Evolutionary conservation across 1,140 invertebrate species (phyloP), one percentile per base, ranked within the genome.

Genomic region (Vollenhovia emeryi): DNA sequence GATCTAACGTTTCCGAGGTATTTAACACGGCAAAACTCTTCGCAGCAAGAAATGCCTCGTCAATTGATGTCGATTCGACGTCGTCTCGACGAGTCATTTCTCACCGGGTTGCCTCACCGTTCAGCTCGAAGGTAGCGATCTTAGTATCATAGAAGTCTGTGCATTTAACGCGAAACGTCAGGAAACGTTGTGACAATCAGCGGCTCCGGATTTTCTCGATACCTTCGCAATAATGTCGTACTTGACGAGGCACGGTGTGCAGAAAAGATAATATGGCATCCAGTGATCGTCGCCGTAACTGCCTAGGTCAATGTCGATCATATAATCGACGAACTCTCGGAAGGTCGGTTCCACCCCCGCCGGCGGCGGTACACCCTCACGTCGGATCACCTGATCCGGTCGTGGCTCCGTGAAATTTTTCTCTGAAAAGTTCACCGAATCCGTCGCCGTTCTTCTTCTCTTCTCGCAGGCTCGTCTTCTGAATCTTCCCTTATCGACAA

Each of bases 211-310:
- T 79, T 2, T 9, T 48, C 24, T 21, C 3, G 30, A 52, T 40
- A 78, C 87, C 96, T 96, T 97, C 66, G 97, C 96, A 52, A 96
- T 94, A 79, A 96, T 93, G 4, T 94, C 88, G 64, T 95, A 95
- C 50, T 93, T 87, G 6, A 95, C 71, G 13, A 89, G 75, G 68
- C 95, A 95, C 6, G 95, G 94, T 0, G 93, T 92, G 78, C 95
- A 95, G 79, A 93, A 93, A 5, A 94, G 83, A 86, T 94, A 94
- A 86, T 95, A 94, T 0, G 95, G 95, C 84, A 92, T 93, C 95
- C 95, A 96, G 82, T 95, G 95, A 87, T 95, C 95, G 80, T 95
- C 96, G 59, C 89, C 90, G 64, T 94, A 94, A 60, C 60, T 93
- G 0, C 88, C 90, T 11, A 95, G 80, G 83, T 95, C 93, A 4